Evolutionary conservation across 2,797 vertebrate genomes (phyloP), one percentile per base, ranked within the genome.

Genomic region (Tauraco hartlaubi): DNA sequence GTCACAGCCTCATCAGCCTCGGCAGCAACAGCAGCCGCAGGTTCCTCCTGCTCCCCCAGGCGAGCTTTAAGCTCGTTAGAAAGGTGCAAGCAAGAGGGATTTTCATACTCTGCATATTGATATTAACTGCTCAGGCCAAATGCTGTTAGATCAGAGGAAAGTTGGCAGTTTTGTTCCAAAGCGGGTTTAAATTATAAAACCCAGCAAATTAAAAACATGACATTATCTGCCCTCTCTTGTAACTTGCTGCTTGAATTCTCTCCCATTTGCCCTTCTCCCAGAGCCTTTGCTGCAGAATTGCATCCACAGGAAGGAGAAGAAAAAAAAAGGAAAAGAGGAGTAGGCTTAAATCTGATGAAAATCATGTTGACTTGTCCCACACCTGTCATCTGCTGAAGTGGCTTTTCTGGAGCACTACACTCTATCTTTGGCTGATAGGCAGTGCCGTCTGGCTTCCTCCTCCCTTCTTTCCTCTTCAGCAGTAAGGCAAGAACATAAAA

Each of bases 341-440:
- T 37, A 95, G 95, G 91, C 89, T 95, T 92, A 95, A 96, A 95
- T 96, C 79, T 89, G 83, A 96, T 66, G 81, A 92, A 95, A 97
- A 94, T 81, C 66, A 85, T 94, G 85, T 96, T 96, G 96, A 88
- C 92, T 93, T 92, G 90, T 95, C 95, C 96, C 95, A 91, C 88
- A 94, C 84, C 91, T 91, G 85, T 92, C 95, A 95, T 88, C 95
- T 91, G 87, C 90, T 96, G 91, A 94, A 96, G 85, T 96, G 93
- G 95, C 90, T 96, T 95, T 97, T 96, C 96, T 95, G 88, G 89
- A 97, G 96, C 94, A 96, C 84, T 92, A 83, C 93, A 90, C 95
- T 96, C 97, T 95, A 87, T 95, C 92, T 97, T 96, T 95, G 96
- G 95, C 93, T 97, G 91, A 96, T 90, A 97, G 93, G 96, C 88